A percentile compares a stretch with the other conserved stretches of the same genome.
Evolutionary conservation across 2,888 invertebrate genomes (phyloP).

Genomic region (Brachyptera risi): DNA sequence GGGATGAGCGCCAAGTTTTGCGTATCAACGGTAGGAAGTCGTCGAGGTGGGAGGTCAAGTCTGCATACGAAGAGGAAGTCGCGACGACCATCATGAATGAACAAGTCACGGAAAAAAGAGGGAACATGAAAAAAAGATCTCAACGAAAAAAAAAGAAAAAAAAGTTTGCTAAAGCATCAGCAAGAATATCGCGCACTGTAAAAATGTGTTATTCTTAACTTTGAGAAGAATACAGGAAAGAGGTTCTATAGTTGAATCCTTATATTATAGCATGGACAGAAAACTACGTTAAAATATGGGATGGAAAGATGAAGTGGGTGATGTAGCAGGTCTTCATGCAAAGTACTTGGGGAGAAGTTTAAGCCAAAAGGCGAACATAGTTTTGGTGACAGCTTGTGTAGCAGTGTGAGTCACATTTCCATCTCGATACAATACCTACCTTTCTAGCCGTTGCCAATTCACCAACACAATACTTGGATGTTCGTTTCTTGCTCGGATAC

Average conservation of each 20-base stretch:
- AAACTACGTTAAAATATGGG: constrained; percentile 6
- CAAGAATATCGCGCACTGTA: constrained; percentile 7
- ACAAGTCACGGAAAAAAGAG: constrained; percentile 21
- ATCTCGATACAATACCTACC: neutral
- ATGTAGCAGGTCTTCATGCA: constrained; percentile 1
- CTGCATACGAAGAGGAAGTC: constrained; percentile 26
- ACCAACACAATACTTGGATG: too few relatives aligned
- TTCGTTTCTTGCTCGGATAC: too few relatives aligned
- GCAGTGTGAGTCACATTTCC: neutral
- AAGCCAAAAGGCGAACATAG: neutral
- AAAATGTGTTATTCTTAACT: constrained; percentile 20
- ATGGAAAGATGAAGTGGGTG: neutral
- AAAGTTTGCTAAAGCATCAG: constrained; percentile 16
- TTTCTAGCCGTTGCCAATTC: too few relatives aligned
- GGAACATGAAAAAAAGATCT: constrained; percentile 21
- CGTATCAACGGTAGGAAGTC: neutral
- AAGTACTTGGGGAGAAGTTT: neutral
- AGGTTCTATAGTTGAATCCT: neutral
- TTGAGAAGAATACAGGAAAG: neutral
- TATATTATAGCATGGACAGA: neutral
- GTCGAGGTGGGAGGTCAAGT: constrained; percentile 19
- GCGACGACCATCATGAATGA: constrained; percentile 22
- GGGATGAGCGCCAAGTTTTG: constrained; percentile 3
- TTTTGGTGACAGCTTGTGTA: neutral
- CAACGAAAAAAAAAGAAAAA: constrained; percentile 20